These are phyloP conservation scores for Ceratina japonica DNA, from an alignment of 1,140 invertebrate genomes.

Conservation along the genomic window DNA sequence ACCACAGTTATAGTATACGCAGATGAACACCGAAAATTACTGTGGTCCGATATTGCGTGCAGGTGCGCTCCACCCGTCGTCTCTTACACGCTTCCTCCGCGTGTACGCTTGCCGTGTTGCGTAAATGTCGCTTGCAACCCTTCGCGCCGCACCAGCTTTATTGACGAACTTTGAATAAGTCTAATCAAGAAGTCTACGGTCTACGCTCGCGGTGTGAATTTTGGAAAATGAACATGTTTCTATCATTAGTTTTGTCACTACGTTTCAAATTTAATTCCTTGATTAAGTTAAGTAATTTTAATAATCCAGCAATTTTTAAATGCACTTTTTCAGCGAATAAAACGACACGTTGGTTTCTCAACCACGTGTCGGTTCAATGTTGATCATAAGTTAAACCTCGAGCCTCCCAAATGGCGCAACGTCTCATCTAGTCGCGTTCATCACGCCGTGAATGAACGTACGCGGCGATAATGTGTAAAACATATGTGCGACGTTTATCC, in stretches of 20 bases:
- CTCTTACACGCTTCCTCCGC: background rate
- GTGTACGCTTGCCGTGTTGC: background rate
- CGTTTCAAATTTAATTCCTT: no score
- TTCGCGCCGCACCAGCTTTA: background rate
- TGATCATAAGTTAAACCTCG: no score
- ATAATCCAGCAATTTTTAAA: background rate
- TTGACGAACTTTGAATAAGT: constrained; percentile 9
- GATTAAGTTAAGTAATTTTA: no score
- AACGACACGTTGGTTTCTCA: no score
- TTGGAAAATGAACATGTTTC: background rate
- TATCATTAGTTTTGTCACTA: no score
- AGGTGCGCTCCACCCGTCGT: constrained; percentile 5
- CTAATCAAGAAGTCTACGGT: background rate
- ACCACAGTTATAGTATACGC: constrained; percentile 32
- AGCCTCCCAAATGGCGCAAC: background rate
- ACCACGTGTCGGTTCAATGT: no score
- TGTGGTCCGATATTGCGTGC: constrained; percentile 11
- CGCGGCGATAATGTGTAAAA: background rate
- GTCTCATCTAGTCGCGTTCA: constrained; percentile 25
- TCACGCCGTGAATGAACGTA: background rate
- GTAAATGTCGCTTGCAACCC: background rate
- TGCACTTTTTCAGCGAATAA: no score
- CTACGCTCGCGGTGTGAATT: no score
- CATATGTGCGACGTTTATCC: constrained; percentile 14
- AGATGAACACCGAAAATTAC: constrained; percentile 37